A percentile compares a stretch with the other conserved stretches of the same genome.
These are phyloP conservation scores for Antidorcas marsupialis DNA, from an alignment of 2,113 vertebrate species.

Conservation along the genomic window DNA sequence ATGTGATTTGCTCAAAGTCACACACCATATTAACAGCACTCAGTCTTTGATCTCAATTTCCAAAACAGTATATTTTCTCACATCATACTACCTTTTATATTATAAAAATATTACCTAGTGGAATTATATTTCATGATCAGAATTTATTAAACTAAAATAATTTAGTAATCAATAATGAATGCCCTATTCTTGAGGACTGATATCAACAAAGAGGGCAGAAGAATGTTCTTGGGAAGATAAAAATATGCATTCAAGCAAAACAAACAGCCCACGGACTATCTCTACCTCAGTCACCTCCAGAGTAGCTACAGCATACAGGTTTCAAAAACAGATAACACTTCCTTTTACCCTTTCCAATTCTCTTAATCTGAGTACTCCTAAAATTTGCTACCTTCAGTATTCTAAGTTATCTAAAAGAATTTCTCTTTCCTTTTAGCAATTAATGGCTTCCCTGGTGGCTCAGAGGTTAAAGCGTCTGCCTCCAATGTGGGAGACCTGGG, in stretches of 20 bases:
- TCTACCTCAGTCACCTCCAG: background rate
- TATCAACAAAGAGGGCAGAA: background rate
- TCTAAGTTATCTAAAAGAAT: background rate
- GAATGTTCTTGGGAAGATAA: background rate
- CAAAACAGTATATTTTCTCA: background rate
- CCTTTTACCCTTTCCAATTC: background rate
- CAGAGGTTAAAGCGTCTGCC: too few relatives aligned
- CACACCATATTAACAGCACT: background rate
- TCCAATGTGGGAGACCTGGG: too few relatives aligned
- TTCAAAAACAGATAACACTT: background rate
- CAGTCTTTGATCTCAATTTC: background rate
- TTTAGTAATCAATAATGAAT: background rate
- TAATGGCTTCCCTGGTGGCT: background rate
- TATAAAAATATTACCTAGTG: background rate
- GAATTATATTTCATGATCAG: background rate
- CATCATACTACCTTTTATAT: background rate
- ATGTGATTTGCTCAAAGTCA: background rate
- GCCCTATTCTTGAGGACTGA: background rate
- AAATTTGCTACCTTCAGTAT: background rate
- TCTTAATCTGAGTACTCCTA: background rate
- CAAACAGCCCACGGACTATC: background rate
- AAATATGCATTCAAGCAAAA: conserved; percentile 24
- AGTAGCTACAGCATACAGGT: background rate
- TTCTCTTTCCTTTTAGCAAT: background rate
- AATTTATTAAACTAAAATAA: background rate